These are phyloP conservation scores for Tromatobia lineatoria DNA, from an alignment of 2,888 invertebrate genomes.

Conservation along the genomic window DNA sequence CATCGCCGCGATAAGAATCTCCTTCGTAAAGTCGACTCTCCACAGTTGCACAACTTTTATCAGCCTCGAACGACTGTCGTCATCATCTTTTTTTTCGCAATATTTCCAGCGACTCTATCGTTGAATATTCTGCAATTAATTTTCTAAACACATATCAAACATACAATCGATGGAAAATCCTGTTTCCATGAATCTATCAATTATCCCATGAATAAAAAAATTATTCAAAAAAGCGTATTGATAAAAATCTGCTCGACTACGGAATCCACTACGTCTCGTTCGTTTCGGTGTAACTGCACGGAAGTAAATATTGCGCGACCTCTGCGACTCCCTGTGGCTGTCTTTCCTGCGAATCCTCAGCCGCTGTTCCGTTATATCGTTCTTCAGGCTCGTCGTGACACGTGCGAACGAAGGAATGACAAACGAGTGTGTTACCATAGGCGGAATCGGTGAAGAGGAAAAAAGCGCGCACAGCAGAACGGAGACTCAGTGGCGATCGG, in stretches of 20 bases:
- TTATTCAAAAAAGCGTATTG: too few relatives aligned
- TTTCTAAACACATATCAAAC: background rate
- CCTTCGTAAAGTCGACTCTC: background rate
- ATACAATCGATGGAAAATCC: too few relatives aligned
- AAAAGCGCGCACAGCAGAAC: background rate
- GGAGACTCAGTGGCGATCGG: background rate
- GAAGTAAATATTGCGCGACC: background rate
- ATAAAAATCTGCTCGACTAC: background rate
- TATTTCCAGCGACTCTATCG: background rate
- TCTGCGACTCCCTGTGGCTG: background rate
- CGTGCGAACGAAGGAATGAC: background rate
- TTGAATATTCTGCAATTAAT: background rate
- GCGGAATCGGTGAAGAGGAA: background rate
- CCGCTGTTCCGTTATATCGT: background rate
- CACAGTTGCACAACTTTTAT: slow-evolving; percentile 18
- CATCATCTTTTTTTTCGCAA: background rate
- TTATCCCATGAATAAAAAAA: too few relatives aligned
- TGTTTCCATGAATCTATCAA: too few relatives aligned
- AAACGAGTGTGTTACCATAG: background rate
- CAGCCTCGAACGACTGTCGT: background rate
- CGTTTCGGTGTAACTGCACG: background rate
- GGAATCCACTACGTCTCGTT: background rate
- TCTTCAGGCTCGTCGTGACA: background rate
- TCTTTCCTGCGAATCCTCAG: background rate
- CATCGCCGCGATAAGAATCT: background rate